These are phyloP conservation scores for Onychorhynchus coronatus DNA, from an alignment of 2,113 vertebrate species.

Conservation along the genomic window DNA sequence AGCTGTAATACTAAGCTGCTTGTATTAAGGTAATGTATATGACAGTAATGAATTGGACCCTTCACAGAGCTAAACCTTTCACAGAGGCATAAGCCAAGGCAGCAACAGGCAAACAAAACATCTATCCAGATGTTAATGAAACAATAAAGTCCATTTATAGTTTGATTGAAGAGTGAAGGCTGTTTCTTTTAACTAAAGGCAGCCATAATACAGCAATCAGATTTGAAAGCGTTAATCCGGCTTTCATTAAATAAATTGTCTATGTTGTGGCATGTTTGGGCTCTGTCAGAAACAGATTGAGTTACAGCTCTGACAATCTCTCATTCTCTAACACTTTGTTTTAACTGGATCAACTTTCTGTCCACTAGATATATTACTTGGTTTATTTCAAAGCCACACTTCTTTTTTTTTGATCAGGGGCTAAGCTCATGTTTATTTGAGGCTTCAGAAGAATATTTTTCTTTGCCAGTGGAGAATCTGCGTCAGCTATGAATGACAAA, in stretches of 20 bases:
- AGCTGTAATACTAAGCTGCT: neutral
- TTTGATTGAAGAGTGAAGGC: neutral
- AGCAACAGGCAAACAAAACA: neutral
- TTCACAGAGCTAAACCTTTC: neutral
- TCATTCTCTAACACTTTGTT: neutral
- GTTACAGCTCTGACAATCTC: neutral
- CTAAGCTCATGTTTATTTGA: constrained; percentile 37
- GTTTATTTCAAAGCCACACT: constrained; percentile 21
- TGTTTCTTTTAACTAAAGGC: neutral
- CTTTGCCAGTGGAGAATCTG: constrained; percentile 37
- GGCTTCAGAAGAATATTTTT: constrained; percentile 17
- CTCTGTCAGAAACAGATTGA: neutral
- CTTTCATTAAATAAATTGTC: neutral
- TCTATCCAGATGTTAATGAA: neutral
- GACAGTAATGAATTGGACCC: neutral
- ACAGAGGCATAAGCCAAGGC: neutral
- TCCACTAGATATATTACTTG: neutral
- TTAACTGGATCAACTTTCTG: constrained; percentile 8
- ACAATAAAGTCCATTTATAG: neutral
- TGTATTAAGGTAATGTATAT: neutral
- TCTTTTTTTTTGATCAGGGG: neutral
- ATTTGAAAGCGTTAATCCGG: neutral
- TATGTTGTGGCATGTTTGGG: neutral
- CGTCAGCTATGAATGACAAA: constrained; percentile 30
- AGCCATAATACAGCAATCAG: neutral